phyloP scores from a whole-genome alignment of 64 coral and sea anemone species.

The Porites australiensis region DNA sequence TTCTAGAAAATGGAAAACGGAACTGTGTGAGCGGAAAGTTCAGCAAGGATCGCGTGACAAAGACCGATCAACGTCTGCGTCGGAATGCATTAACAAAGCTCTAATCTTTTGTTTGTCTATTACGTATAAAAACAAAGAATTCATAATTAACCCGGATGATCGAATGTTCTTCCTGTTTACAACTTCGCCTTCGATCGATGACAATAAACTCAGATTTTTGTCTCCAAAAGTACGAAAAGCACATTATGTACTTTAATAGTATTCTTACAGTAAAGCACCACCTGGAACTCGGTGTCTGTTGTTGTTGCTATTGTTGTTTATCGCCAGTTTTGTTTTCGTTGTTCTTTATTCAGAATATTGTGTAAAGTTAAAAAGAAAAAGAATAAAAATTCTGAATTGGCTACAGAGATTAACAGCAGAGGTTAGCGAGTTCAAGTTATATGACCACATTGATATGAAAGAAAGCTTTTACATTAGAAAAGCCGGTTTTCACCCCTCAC shows the following conservation, averaged over 20 bases:
- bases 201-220: background rate
- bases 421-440: background rate
- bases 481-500: background rate
- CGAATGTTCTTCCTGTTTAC: background rate
- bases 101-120: too few relatives aligned
- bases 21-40: background rate
- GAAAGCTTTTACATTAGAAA: background rate
- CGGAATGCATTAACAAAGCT: too few relatives aligned
- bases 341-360: background rate
- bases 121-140: too few relatives aligned
- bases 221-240: background rate
- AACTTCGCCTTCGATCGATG: conserved; percentile 10
- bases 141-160: background rate
- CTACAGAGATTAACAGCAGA: background rate
- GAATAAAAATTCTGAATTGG: background rate
- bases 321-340: too few relatives aligned
- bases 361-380: conserved; percentile 3
- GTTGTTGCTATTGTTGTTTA: too few relatives aligned
- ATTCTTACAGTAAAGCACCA: too few relatives aligned
- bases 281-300: too few relatives aligned
- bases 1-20: background rate
- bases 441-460: background rate
- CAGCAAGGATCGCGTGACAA: background rate
- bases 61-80: too few relatives aligned
- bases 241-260: background rate